Percentiles rank a stretch among this genome's conserved stretches.
These are phyloP conservation scores for Onychomys torridus DNA, from an alignment of 2,797 vertebrate species.

Conservation along the genomic window DNA sequence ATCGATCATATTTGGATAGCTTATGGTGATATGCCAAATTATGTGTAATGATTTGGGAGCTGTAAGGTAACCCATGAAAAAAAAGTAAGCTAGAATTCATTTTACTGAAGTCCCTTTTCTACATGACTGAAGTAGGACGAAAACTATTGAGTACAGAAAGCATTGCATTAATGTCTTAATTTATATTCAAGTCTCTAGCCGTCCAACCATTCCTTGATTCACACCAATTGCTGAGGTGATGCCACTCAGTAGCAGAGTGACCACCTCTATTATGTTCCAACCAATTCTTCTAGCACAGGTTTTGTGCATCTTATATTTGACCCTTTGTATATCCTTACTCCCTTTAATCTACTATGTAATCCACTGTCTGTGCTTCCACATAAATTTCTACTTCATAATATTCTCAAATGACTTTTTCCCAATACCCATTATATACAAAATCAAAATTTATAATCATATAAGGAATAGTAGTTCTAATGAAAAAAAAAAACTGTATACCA, in stretches of 20 bases:
- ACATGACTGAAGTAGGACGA: accelerated
- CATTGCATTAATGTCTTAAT: accelerated
- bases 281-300: neutral
- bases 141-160: neutral
- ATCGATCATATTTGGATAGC: neutral
- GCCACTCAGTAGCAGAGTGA: accelerated
- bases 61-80: neutral
- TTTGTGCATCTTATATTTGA: neutral
- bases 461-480: neutral
- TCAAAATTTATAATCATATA: neutral
- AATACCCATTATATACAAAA: neutral
- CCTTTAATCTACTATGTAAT: neutral
- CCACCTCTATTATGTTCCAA: neutral
- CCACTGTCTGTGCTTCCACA: neutral
- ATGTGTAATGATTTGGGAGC: neutral
- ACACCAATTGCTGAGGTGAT: accelerated
- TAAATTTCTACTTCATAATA: neutral
- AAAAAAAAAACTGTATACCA: neutral
- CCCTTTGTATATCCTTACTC: neutral
- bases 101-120: neutral
- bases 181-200: neutral
- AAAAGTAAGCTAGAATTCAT: neutral
- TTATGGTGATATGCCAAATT: neutral
- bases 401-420: neutral
- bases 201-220: neutral